Conservation (phyloP, 1,140 invertebrate genomes). For the Meloidogyne exigua region DNA sequence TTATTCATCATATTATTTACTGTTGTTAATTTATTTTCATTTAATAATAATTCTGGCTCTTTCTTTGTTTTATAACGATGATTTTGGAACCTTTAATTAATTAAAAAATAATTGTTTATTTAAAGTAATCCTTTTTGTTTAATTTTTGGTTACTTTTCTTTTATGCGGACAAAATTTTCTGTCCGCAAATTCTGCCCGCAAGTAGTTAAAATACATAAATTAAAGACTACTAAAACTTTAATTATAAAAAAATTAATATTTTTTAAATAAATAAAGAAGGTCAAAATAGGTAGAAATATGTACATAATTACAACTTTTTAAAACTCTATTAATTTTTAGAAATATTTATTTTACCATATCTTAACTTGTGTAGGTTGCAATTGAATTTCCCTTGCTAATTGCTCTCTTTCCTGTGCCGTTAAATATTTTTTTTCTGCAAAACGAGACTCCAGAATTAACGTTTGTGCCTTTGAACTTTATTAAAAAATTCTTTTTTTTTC, state of each 20-base stretch:
- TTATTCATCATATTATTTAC: conserved; percentile 17
- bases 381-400: conserved; percentile 85
- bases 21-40: background rate
- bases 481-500: background rate
- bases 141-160: no score
- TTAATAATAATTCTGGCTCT: conserved; percentile 6
- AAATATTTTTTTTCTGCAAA: conserved; percentile 92
- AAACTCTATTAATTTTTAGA: background rate
- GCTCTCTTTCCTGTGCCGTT: conserved; percentile 90
- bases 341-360: conserved; percentile 54
- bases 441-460: conserved; percentile 86
- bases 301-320: no score
- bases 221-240: no score
- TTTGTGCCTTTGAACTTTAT: conserved; percentile 82
- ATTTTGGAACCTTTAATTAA: conserved; percentile 64
- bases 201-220: no score
- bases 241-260: no score
- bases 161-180: no score
- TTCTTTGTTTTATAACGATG: conserved; percentile 32
- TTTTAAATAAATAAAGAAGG: no score
- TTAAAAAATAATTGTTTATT: background rate
- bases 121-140: background rate
- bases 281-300: no score
- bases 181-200: no score
- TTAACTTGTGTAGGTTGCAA: conserved; percentile 86